These are phyloP conservation scores for Lophochroa leadbeateri DNA, from an alignment of 2,113 vertebrate species.

Conservation along the genomic window DNA sequence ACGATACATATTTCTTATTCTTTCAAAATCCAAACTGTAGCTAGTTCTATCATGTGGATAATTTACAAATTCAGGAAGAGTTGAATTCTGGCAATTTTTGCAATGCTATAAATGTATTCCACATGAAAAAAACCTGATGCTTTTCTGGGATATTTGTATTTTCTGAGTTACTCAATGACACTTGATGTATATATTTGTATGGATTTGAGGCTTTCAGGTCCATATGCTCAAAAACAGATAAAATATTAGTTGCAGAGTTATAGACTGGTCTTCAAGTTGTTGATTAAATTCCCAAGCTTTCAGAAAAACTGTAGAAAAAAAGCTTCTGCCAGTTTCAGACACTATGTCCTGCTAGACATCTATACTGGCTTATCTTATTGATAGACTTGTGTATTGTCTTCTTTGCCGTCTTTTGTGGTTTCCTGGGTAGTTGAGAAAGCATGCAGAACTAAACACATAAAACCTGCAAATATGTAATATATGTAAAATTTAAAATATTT, in stretches of 20 bases:
- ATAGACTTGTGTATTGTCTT: neutral
- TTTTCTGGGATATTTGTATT: neutral
- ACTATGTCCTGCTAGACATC: neutral
- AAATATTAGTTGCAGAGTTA: neutral
- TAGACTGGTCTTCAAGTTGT: neutral
- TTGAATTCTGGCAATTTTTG: neutral
- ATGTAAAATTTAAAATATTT: neutral
- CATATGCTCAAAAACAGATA: neutral
- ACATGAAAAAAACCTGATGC: neutral
- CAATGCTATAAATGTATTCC: neutral
- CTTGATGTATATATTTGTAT: neutral
- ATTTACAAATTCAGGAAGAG: neutral
- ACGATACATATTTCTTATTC: neutral
- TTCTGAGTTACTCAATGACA: neutral
- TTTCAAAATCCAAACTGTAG: neutral
- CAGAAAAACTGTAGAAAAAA: neutral
- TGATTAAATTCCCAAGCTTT: neutral
- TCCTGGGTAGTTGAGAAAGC: neutral
- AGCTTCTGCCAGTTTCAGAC: neutral
- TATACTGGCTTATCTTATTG: neutral
- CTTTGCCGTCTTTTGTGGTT: neutral
- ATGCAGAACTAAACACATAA: fast-evolving
- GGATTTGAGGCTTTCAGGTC: neutral
- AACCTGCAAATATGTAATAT: neutral
- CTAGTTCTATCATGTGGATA: neutral